Conservation (phyloP, 2,888 invertebrate species). For the Toxonevra muliebris region DNA sequence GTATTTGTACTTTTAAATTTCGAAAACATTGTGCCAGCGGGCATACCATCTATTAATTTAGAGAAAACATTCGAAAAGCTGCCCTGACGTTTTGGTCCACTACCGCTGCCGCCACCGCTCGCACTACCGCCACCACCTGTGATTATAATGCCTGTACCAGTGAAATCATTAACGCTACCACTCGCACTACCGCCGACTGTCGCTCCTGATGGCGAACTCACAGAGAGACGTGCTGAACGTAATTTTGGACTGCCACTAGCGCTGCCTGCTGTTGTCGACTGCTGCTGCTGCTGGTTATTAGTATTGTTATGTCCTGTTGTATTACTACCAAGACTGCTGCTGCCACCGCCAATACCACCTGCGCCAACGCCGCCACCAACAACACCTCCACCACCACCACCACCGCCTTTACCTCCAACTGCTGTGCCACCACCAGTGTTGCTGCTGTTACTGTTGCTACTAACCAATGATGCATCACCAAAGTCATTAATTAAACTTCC, state of each 20-base stretch:
- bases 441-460: conserved; percentile 26
- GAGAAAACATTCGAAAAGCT: conserved; percentile 65
- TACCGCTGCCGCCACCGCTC: conserved; percentile 25
- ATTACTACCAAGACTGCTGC: neutral
- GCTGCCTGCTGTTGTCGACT: neutral
- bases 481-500: conserved; percentile 15
- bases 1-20: conserved; percentile 74
- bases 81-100: conserved; percentile 55
- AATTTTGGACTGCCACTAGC: too few relatives aligned
- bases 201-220: neutral
- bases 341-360: neutral
- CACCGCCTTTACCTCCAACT: conserved; percentile 10
- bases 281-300: neutral
- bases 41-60: conserved; percentile 66
- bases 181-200: neutral
- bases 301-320: neutral
- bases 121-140: conserved; percentile 21
- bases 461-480: conserved; percentile 13
- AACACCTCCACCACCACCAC: conserved; percentile 22
- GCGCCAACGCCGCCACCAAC: conserved; percentile 5
- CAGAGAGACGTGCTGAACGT: too few relatives aligned
- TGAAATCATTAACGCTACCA: neutral
- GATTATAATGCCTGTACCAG: conserved; percentile 21
- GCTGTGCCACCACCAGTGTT: conserved; percentile 17
- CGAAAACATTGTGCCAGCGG: conserved; percentile 74